phyloP scores from a whole-genome alignment of 2,797 vertebrate genomes.

The Xenops minutus region DNA sequence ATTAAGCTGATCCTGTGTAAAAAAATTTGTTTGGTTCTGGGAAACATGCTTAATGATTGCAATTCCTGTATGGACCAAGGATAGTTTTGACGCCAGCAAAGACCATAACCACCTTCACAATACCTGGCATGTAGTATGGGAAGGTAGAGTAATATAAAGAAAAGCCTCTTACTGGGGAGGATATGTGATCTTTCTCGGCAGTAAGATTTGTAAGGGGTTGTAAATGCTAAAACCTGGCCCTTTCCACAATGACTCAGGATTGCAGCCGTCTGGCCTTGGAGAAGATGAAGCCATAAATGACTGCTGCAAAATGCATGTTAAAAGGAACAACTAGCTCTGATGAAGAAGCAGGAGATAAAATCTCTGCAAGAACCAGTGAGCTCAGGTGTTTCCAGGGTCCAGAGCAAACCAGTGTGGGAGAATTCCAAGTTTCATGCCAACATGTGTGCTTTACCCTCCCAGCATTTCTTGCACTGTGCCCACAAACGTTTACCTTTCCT shows the following conservation, averaged over 20 bases:
- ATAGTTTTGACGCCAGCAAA: not conserved
- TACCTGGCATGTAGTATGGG: not conserved
- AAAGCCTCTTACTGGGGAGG: not conserved
- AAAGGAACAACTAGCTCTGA: not conserved
- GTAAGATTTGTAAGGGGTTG: not conserved
- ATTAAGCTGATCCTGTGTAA: not conserved
- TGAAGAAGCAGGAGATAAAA: conserved; percentile 3
- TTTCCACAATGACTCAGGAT: not conserved
- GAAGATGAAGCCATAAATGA: not conserved
- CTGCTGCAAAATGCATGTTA: not conserved
- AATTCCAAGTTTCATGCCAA: not conserved
- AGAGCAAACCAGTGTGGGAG: not conserved
- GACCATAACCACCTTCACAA: not conserved
- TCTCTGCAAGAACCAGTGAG: not conserved
- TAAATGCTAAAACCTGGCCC: not conserved
- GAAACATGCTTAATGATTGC: not conserved
- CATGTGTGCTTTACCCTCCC: not conserved
- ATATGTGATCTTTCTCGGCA: not conserved
- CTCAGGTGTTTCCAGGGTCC: not conserved
- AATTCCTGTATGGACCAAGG: not conserved
- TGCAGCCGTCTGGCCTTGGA: not conserved
- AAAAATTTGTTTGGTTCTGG: not conserved
- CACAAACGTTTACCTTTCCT: not conserved
- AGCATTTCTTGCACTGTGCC: not conserved
- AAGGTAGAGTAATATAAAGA: not conserved